Conservation (phyloP, 2,888 invertebrate species). For the Tanytarsus gracilentus region DNA sequence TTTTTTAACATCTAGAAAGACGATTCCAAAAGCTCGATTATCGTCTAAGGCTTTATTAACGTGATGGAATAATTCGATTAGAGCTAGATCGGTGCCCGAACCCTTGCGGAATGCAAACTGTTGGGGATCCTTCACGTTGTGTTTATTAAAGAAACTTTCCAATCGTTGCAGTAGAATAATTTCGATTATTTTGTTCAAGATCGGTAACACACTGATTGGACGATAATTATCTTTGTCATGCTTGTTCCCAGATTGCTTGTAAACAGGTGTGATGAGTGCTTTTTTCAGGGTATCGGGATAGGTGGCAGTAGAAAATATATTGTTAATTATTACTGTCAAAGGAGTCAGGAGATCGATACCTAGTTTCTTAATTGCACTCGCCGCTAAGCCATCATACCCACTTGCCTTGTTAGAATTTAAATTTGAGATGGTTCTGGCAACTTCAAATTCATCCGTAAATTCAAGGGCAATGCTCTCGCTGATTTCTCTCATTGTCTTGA, state of each 20-base stretch:
- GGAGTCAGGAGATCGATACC: background rate
- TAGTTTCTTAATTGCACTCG: background rate
- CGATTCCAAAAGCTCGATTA: background rate
- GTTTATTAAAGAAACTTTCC: background rate
- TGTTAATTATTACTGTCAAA: background rate
- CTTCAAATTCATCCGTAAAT: no score
- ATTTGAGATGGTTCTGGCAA: background rate
- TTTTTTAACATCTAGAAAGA: background rate
- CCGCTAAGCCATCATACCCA: background rate
- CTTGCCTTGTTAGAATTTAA: background rate
- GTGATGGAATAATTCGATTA: background rate
- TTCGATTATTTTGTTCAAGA: background rate
- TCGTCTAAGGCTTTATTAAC: background rate
- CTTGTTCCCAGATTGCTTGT: background rate
- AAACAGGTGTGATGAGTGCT: background rate
- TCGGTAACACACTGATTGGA: background rate
- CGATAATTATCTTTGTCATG: background rate
- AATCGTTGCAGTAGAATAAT: background rate
- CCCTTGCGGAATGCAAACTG: background rate
- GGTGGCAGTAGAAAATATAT: background rate
- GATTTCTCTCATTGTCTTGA: no score
- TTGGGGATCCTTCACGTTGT: background rate
- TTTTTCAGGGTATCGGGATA: background rate
- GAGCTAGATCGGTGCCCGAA: background rate
- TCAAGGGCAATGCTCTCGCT: no score